A percentile compares a stretch with the other conserved stretches of the same genome.
Evolutionary conservation across 2,797 vertebrate genomes (phyloP).

Genomic region (Karalla daura): DNA sequence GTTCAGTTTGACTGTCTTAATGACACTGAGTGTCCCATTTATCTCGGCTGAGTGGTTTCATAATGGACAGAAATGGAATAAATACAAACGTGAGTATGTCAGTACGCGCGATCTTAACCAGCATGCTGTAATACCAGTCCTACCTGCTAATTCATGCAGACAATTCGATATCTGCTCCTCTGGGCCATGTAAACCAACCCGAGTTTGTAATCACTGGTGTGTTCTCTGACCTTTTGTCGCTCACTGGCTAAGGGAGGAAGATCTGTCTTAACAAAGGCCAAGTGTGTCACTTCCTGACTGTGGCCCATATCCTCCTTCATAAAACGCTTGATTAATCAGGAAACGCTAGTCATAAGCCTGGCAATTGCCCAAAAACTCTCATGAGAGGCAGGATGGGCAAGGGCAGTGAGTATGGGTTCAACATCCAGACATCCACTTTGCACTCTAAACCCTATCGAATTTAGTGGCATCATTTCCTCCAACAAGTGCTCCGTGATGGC

Average conservation of each 20-base stretch:
- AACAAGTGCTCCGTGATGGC: background rate
- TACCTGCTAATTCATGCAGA: slow-evolving; percentile 10
- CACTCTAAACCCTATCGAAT: slow-evolving; percentile 18
- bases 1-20: background rate
- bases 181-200: slow-evolving; percentile 60
- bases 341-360: slow-evolving; percentile 42
- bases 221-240: slow-evolving; percentile 47
- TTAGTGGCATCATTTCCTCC: slow-evolving; percentile 36
- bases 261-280: slow-evolving; percentile 65
- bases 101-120: background rate
- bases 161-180: slow-evolving; percentile 43
- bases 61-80: background rate
- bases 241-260: slow-evolving; percentile 61
- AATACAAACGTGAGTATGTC: background rate
- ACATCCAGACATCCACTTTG: slow-evolving; percentile 32
- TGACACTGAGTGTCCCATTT: background rate
- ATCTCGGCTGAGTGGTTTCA: background rate
- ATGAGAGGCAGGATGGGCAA: slow-evolving; percentile 16
- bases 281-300: slow-evolving; percentile 69
- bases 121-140: slow-evolving; percentile 18
- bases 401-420: slow-evolving; percentile 28
- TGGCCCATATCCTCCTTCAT: slow-evolving; percentile 52
- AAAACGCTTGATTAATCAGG: slow-evolving; percentile 45
- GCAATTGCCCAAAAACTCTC: slow-evolving; percentile 28
- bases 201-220: slow-evolving; percentile 29